These are phyloP conservation scores for Cerastis rubricosa DNA, from an alignment of 2,888 invertebrate genomes.

Conservation along the genomic window DNA sequence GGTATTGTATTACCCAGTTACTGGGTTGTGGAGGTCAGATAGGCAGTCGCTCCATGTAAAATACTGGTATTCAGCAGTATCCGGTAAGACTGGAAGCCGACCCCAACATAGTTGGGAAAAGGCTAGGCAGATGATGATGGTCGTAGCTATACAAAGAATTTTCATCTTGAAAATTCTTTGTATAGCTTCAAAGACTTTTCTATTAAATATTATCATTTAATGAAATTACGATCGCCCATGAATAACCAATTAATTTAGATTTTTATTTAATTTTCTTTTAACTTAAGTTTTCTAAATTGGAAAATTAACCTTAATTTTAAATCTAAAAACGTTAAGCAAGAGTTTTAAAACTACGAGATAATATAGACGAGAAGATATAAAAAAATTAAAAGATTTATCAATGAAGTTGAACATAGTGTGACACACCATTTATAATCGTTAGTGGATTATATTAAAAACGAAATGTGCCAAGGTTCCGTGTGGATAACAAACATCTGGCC, in stretches of 20 bases:
- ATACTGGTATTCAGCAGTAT: too few species aligned
- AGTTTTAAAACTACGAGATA: background rate
- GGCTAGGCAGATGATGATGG: background rate
- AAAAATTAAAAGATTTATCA: slow-evolving; percentile 35
- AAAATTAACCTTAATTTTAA: background rate
- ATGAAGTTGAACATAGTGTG: slow-evolving; percentile 26
- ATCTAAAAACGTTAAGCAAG: background rate
- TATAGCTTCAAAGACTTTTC: background rate
- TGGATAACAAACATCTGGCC: slow-evolving; percentile 41
- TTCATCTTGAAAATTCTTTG: background rate
- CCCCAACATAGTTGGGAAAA: background rate
- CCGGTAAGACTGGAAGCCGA: background rate
- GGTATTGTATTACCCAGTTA: too few species aligned
- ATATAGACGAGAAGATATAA: background rate
- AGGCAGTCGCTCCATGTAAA: too few species aligned
- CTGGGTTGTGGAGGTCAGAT: too few species aligned
- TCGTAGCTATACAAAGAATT: too few species aligned
- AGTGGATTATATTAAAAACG: slow-evolving; percentile 34
- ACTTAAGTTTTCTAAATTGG: background rate
- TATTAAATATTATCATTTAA: background rate
- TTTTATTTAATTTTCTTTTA: background rate
- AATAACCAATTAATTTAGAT: background rate
- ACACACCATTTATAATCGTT: slow-evolving; percentile 39
- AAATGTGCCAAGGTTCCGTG: slow-evolving; percentile 59
- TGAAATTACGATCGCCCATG: background rate